These are phyloP conservation scores for Protodeltote pygarga DNA, from an alignment of 2,888 invertebrate species.

Conservation along the genomic window DNA sequence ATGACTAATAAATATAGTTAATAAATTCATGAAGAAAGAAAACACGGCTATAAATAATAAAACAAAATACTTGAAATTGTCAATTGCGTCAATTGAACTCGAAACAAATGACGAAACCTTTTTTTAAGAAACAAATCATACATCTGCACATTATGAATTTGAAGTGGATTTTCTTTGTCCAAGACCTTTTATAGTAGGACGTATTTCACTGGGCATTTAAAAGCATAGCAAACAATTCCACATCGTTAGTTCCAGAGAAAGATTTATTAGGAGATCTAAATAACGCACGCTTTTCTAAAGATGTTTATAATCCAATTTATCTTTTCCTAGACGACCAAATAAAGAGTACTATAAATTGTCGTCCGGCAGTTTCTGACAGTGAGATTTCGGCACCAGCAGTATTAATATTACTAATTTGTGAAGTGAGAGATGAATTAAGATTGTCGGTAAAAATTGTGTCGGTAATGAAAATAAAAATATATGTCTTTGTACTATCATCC, in stretches of 20 bases:
- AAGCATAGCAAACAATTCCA: slow-evolving; percentile 18
- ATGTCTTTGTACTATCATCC: too few species aligned
- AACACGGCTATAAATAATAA: too few species aligned
- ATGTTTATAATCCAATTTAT: slow-evolving; percentile 44
- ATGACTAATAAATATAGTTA: too few species aligned
- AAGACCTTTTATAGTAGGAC: slow-evolving; percentile 22
- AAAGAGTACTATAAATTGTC: slow-evolving; percentile 32
- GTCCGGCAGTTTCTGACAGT: slow-evolving; percentile 11
- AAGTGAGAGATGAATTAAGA: slow-evolving; percentile 9
- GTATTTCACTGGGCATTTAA: slow-evolving; percentile 25
- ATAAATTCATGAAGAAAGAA: too few species aligned
- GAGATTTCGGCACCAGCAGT: slow-evolving; percentile 14
- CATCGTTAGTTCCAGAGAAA: slow-evolving; percentile 15
- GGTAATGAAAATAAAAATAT: slow-evolving; percentile 2
- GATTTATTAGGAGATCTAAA: slow-evolving; percentile 41
- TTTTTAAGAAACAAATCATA: slow-evolving; percentile 20
- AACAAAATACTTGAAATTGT: too few species aligned
- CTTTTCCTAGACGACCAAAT: slow-evolving; percentile 25
- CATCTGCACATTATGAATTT: slow-evolving; percentile 18
- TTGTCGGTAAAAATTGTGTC: slow-evolving; percentile 4
- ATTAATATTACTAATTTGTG: slow-evolving; percentile 16
- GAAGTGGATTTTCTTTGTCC: slow-evolving; percentile 16
- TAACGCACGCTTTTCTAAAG: slow-evolving; percentile 34
- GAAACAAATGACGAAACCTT: too few species aligned
- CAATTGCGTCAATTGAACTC: too few species aligned